A percentile compares a stretch with the other conserved stretches of the same genome.
phyloP scores from a whole-genome alignment of 92 coral and sea anemone species.

The Bergia sp. region DNA sequence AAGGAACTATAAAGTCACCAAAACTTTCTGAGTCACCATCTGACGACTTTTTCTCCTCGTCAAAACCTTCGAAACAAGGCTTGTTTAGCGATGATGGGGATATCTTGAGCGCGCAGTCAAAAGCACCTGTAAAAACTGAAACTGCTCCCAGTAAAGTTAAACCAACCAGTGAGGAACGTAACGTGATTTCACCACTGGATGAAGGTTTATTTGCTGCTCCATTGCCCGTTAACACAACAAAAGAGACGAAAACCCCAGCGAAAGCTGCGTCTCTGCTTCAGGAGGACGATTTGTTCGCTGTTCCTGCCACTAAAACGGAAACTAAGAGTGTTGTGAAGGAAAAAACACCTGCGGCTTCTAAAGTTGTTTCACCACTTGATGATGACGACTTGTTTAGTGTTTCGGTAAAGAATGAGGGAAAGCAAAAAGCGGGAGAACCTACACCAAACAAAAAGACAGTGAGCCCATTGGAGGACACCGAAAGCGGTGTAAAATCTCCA shows the following conservation, averaged over 20 bases:
- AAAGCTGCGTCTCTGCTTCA: conserved; percentile 27
- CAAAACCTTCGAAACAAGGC: conserved; percentile 34
- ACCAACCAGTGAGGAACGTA: not conserved
- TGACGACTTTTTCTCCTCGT: conserved; percentile 54
- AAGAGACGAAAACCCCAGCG: conserved; percentile 35
- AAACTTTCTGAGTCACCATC: conserved; percentile 44
- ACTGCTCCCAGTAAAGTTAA: not conserved
- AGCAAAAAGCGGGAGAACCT: conserved; percentile 36
- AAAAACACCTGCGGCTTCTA: conserved; percentile 6
- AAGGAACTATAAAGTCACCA: conserved; percentile 36
- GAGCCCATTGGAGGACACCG: not conserved
- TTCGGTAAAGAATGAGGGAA: conserved; percentile 43
- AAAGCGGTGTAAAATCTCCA: not conserved
- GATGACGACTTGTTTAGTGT: conserved; percentile 78
- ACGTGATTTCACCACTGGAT: conserved; percentile 18
- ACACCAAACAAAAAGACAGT: not conserved
- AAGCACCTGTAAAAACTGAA: conserved; percentile 7
- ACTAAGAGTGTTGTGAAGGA: conserved; percentile 32
- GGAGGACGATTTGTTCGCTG: conserved; percentile 49
- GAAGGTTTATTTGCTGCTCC: conserved; percentile 55
- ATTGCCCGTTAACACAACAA: conserved; percentile 8
- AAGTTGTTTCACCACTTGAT: conserved; percentile 31
- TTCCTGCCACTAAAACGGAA: conserved; percentile 19
- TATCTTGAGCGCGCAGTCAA: conserved; percentile 13
- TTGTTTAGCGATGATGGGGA: conserved; percentile 53